phyloP scores from a whole-genome alignment of 2,888 invertebrate genomes.

The Agrenia bidenticulata region DNA sequence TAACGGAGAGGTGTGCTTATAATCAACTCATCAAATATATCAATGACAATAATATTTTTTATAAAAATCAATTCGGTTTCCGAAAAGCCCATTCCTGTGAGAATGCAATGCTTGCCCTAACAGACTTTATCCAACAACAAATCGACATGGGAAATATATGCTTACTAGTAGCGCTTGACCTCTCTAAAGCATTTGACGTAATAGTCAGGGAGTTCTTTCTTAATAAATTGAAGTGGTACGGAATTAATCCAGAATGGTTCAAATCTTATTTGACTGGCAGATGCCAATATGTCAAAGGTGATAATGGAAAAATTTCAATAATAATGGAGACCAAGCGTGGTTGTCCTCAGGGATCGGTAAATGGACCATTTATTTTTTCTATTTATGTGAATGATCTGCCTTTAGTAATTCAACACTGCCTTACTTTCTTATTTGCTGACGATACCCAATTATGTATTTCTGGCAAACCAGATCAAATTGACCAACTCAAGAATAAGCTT shows the following conservation, averaged over 20 bases:
- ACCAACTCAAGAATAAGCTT: background rate
- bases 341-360: no score
- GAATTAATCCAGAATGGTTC: background rate
- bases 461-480: background rate
- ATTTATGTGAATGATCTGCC: background rate
- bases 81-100: background rate
- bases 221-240: background rate
- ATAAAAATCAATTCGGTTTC: background rate
- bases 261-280: background rate
- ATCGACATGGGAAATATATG: background rate
- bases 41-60: background rate
- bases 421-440: background rate
- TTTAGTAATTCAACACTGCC: background rate
- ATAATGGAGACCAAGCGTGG: no score
- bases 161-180: background rate
- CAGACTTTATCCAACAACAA: background rate
- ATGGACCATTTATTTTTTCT: background rate
- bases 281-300: background rate
- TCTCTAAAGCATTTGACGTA: background rate
- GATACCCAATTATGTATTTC: conserved; percentile 7
- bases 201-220: background rate
- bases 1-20: background rate
- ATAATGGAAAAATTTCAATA: no score
- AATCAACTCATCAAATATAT: background rate
- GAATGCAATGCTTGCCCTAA: background rate